Conservation (phyloP, 2,113 vertebrate genomes). For the Rana temporaria region DNA sequence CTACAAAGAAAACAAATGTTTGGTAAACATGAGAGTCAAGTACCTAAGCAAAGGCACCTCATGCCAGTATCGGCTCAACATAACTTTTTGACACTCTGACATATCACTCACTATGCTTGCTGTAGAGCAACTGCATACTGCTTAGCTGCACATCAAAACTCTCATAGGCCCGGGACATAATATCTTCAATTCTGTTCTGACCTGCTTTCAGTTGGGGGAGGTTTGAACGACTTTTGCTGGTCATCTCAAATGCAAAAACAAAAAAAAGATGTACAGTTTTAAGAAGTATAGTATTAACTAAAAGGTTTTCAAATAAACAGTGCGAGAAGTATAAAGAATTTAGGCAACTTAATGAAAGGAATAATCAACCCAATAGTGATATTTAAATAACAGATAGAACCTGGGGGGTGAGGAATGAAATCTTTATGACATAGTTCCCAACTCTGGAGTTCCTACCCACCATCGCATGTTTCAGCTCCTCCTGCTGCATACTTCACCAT, state of each 20-base stretch:
- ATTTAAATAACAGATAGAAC: background rate
- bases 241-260: constrained; percentile 72
- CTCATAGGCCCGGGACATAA: constrained; percentile 95
- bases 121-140: constrained; percentile 92
- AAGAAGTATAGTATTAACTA: background rate
- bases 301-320: background rate
- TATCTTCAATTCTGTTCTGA: constrained; percentile 86
- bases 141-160: constrained; percentile 91
- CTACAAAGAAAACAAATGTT: constrained; percentile 66
- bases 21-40: background rate
- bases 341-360: too few species aligned
- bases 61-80: background rate
- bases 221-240: constrained; percentile 82
- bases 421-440: too few species aligned
- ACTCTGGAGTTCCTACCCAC: too few species aligned
- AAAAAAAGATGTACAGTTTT: background rate
- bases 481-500: too few species aligned
- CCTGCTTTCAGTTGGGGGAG: constrained; percentile 80
- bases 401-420: too few species aligned
- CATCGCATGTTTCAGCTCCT: too few species aligned
- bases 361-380: background rate
- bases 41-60: background rate
- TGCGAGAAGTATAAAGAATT: background rate
- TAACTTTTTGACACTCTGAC: background rate
- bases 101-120: constrained; percentile 80